Percentiles rank a stretch among this genome's conserved stretches.
Conservation (phyloP, 2,797 vertebrate species). For the Tokudaia muenninki region DNA sequence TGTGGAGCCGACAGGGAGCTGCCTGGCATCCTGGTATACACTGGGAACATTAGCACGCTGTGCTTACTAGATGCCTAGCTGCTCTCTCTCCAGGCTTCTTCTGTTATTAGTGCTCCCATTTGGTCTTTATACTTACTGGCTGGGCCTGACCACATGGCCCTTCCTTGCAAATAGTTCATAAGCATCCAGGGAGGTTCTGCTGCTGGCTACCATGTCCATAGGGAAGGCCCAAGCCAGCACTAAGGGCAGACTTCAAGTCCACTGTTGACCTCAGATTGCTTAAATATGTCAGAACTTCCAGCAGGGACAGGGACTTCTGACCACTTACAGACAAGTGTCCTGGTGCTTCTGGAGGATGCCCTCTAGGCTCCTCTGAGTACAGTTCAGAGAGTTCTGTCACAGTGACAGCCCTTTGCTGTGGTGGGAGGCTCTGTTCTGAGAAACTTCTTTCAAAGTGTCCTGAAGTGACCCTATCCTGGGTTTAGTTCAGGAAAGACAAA, state of each 20-base stretch:
- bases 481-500: not conserved
- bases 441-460: rapidly evolving
- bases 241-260: not conserved
- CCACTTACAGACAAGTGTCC: not conserved
- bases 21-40: not conserved
- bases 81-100: not conserved
- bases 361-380: not conserved
- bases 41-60: rapidly evolving
- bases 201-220: not conserved
- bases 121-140: not conserved
- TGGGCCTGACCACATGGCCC: not conserved
- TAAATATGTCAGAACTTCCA: not conserved
- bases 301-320: not conserved
- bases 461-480: not conserved
- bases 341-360: not conserved
- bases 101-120: rapidly evolving
- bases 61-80: not conserved
- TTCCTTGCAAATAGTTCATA: not conserved
- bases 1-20: not conserved
- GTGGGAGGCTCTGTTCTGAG: not conserved
- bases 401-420: rapidly evolving
- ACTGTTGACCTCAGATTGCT: not conserved
- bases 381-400: not conserved
- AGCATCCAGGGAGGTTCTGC: not conserved
- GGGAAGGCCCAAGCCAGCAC: not conserved